Evolutionary conservation across 53 echinoderm and acorn worm genomes (phyloP).

Genomic region (Zoroaster sp.): DNA sequence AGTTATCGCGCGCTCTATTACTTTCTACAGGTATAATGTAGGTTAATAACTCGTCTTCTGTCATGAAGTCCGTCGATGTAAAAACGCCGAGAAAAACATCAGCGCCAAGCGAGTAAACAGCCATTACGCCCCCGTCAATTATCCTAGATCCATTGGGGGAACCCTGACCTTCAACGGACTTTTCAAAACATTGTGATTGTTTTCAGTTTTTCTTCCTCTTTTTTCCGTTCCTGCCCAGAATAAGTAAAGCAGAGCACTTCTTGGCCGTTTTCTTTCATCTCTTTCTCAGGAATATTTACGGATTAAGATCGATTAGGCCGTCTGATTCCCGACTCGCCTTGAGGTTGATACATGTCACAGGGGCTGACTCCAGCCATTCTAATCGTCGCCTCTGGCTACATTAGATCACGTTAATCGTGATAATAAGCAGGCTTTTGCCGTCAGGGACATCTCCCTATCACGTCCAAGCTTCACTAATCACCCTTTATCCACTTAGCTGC

Average conservation of each 20-base stretch:
- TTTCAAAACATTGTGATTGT: background rate
- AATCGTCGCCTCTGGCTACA: background rate
- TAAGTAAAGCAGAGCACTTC: background rate
- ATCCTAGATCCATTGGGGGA: background rate
- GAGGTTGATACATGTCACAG: background rate
- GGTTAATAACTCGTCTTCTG: no score
- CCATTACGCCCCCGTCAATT: background rate
- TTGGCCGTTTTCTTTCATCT: background rate
- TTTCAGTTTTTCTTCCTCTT: background rate
- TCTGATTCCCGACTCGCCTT: conserved; percentile 12
- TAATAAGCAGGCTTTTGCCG: background rate
- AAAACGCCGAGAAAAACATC: no score
- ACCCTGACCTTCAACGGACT: background rate
- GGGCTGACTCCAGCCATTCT: background rate
- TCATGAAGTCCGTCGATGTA: no score
- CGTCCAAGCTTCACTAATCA: background rate
- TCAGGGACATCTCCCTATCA: background rate
- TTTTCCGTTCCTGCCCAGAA: background rate
- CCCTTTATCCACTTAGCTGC: background rate
- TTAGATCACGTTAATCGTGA: background rate
- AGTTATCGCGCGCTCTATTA: no score
- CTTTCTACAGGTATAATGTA: background rate
- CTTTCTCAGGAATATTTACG: background rate
- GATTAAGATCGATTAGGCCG: background rate
- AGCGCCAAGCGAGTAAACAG: background rate